Conservation (phyloP, 2,113 vertebrate genomes). For the Carollia perspicillata region DNA sequence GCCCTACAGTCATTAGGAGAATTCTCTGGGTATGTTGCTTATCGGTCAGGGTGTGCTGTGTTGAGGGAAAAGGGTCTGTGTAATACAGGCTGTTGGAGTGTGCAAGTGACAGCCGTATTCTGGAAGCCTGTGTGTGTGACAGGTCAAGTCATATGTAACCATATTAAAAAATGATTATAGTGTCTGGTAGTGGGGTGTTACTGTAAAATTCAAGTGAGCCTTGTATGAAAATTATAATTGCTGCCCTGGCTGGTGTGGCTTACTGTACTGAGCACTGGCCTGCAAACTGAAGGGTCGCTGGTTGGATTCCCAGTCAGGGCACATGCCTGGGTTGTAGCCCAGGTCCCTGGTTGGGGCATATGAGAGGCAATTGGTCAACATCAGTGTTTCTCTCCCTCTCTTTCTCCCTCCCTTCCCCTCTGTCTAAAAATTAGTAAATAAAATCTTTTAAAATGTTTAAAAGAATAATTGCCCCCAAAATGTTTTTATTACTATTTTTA, state of each 20-base stretch:
- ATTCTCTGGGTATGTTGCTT: neutral
- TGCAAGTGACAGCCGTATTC: neutral
- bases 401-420: too few species aligned
- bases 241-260: too few species aligned
- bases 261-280: too few species aligned
- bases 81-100: neutral
- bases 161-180: neutral
- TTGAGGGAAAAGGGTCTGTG: neutral
- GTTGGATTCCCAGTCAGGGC: too few species aligned
- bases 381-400: too few species aligned
- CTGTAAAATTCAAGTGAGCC: neutral
- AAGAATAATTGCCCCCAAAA: neutral
- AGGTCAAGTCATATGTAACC: neutral
- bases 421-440: too few species aligned
- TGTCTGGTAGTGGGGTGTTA: neutral
- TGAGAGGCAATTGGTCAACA: too few species aligned
- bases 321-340: too few species aligned
- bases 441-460: too few species aligned
- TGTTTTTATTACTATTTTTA: conserved; percentile 35
- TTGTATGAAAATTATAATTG: conserved; percentile 24
- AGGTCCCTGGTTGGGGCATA: too few species aligned
- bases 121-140: neutral
- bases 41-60: neutral
- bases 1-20: neutral
- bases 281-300: too few species aligned